Conservation (phyloP, 53 echinoderm and acorn worm species). For the Actinopyga echinites region DNA sequence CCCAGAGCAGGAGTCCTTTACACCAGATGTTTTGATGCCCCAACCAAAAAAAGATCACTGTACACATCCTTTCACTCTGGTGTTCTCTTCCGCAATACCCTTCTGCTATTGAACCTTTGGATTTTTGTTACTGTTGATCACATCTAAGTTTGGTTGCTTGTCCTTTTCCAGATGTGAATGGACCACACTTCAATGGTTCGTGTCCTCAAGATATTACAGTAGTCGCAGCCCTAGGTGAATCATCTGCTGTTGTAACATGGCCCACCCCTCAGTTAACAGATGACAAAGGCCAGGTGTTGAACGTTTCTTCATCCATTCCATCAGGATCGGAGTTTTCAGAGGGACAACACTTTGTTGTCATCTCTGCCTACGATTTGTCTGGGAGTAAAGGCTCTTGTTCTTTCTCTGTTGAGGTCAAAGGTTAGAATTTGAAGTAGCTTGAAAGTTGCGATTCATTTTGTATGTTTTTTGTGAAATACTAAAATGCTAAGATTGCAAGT, state of each 20-base stretch:
- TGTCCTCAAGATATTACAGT: neutral
- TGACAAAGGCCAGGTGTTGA: conserved; percentile 1
- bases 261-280: neutral
- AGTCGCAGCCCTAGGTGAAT: neutral
- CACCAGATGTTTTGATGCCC: too few relatives aligned
- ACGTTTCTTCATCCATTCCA: conserved; percentile 56
- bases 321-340: conserved; percentile 51
- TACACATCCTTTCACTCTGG: too few relatives aligned
- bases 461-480: too few relatives aligned
- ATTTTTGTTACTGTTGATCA: too few relatives aligned
- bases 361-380: conserved; percentile 59
- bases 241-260: neutral
- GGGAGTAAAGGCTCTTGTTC: conserved; percentile 77
- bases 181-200: conserved; percentile 12
- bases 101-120: too few relatives aligned
- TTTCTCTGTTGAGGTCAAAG: conserved; percentile 63
- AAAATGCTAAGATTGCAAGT: too few relatives aligned
- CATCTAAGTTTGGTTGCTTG: too few relatives aligned
- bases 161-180: conserved; percentile 1
- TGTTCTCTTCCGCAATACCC: too few relatives aligned
- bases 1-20: too few relatives aligned
- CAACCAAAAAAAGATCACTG: too few relatives aligned
- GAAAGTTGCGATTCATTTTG: too few relatives aligned
- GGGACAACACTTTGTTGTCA: conserved; percentile 61
- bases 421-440: conserved; percentile 36